Evolutionary conservation across 2,888 invertebrate species (phyloP), one percentile per base, ranked within the genome.

Genomic region (Lomographa bimaculata): DNA sequence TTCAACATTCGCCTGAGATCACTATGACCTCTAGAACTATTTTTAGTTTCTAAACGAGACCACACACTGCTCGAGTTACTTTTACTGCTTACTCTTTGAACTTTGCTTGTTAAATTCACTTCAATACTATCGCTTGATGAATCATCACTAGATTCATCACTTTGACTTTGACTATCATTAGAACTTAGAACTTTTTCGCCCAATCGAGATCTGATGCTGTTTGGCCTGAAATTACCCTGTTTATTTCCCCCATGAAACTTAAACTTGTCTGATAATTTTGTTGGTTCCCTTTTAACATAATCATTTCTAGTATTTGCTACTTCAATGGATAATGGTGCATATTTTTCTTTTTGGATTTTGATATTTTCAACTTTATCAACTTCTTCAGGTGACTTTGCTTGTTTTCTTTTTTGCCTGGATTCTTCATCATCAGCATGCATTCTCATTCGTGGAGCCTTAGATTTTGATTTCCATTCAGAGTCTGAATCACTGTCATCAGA

Each of bases 361-460:
- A n/a, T n/a, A n/a, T n/a, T n/a, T n/a, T n/a, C n/a, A 4, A 26
- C 23, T 7, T 17, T 7, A 5, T 29, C 37, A 1, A 29, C 9
- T 7, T 69, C 61, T 48, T 62, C 54, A 7, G 58, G 49, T 37
- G 55, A 55, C 57, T 57, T 69, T 45, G 44, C 34, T 49, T 60
- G 64, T 57, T 57, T 76, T 57, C 58, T 80, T 59, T 75, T 82
- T 53, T 64, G 78, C 64, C 91, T 93, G 37, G 92, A 91, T 72
- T 95, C 95, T 76, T 95, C 94, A 66, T 96, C 96, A 77, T 96
- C 96, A n/a, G 96, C 96, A 74, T 94, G 95, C 96, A 96, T 96
- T 59, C 95, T 87, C 95, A 96, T 95, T 60, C 94, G 83, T 4
- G 94, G 93, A 26, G 91, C 78, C 79, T 94, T 94, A 29, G 90